Evolutionary conservation across 2,113 vertebrate genomes (phyloP).

Genomic region (Vombatus ursinus): DNA sequence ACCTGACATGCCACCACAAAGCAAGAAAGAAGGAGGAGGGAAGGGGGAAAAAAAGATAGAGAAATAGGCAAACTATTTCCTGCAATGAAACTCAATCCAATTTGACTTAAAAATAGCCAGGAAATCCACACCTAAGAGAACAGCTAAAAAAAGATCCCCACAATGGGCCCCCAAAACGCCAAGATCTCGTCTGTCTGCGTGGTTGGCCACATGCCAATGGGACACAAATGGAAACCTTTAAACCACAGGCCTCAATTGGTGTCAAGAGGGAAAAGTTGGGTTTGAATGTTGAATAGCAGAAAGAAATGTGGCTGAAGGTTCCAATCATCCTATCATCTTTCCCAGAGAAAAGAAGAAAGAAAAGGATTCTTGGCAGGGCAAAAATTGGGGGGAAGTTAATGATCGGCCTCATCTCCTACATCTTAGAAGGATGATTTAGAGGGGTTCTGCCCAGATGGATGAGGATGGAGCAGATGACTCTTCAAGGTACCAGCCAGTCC

Average conservation of each 20-base stretch:
- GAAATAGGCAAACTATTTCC: conserved; percentile 84
- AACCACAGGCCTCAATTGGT: conserved; percentile 13
- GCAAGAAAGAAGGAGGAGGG: conserved; percentile 64
- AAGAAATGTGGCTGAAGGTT: not conserved
- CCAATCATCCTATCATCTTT: not conserved
- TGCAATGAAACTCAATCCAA: conserved; percentile 86
- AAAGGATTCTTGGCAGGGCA: not conserved
- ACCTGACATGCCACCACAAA: conserved; percentile 74
- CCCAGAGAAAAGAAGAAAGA: not conserved
- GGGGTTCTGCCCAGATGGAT: fast-evolving
- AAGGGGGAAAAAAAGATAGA: conserved; percentile 53
- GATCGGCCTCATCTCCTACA: fast-evolving
- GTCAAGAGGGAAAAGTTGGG: conserved; percentile 25
- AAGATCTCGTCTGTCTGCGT: conserved; percentile 52
- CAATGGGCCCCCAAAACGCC: conserved; percentile 27
- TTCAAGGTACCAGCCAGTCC: not conserved
- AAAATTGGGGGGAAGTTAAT: not conserved
- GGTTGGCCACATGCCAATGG: conserved; percentile 45
- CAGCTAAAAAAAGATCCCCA: conserved; percentile 72
- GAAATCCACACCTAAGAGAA: conserved; percentile 78
- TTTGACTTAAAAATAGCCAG: conserved; percentile 84
- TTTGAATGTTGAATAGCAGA: not conserved
- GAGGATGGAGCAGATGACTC: not conserved
- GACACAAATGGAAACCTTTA: conserved; percentile 32
- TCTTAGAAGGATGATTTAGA: not conserved